A percentile compares a stretch with the other conserved stretches of the same genome.
phyloP scores from a whole-genome alignment of 1,140 invertebrate species.

The Lasaia peninsularis region DNA sequence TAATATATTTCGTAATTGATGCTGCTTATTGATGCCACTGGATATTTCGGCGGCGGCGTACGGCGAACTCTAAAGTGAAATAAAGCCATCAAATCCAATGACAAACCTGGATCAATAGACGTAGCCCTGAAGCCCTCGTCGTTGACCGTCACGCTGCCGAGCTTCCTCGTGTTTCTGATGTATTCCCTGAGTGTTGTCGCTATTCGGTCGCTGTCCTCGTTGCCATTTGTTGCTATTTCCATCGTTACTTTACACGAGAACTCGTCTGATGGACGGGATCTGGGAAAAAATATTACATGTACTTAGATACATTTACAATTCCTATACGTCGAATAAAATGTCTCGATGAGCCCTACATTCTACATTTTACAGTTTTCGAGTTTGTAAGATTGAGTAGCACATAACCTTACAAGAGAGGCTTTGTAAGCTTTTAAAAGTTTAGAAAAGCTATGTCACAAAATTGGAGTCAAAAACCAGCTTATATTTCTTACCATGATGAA shows the following conservation, averaged over 20 bases:
- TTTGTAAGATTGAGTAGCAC: too few species aligned
- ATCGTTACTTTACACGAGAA: conserved; percentile 69
- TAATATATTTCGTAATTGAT: too few species aligned
- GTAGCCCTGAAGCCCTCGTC: conserved; percentile 54
- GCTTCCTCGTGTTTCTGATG: conserved; percentile 41
- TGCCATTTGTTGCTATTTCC: conserved; percentile 56
- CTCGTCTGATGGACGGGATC: conserved; percentile 53
- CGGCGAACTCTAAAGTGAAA: background rate
- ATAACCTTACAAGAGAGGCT: too few species aligned
- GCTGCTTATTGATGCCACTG: too few species aligned
- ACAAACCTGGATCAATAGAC: conserved; percentile 47
- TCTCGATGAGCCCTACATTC: too few species aligned
- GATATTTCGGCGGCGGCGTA: too few species aligned
- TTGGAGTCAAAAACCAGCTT: too few species aligned
- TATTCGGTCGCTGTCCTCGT: conserved; percentile 53
- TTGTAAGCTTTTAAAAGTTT: too few species aligned
- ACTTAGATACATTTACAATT: background rate
- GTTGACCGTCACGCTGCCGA: conserved; percentile 42
- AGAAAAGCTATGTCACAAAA: too few species aligned
- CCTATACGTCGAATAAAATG: too few species aligned
- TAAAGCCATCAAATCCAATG: background rate
- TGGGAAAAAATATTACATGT: conserved; percentile 30
- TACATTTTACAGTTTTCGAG: too few species aligned
- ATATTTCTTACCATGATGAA: too few species aligned
- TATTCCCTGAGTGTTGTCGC: conserved; percentile 47